A percentile compares a stretch with the other conserved stretches of the same genome.
phyloP scores from a whole-genome alignment of 92 coral and sea anemone genomes.

The Siderastrea radians region DNA sequence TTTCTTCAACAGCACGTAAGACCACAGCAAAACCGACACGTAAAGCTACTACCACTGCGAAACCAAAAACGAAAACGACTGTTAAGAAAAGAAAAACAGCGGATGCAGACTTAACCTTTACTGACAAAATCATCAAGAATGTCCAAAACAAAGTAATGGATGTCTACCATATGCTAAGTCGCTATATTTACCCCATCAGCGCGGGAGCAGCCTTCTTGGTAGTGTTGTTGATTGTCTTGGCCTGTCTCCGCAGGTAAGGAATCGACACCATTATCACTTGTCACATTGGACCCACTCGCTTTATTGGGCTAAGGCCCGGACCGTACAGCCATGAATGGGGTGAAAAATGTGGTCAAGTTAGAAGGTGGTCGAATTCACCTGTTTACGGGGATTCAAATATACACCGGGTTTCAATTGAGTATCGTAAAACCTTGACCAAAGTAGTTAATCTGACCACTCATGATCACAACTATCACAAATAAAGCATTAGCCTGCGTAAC shows the following conservation, averaged over 20 bases:
- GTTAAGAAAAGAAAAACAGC: not conserved
- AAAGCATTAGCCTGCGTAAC: no score
- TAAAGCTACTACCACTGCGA: not conserved
- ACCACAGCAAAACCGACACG: not conserved
- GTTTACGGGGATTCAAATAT: no score
- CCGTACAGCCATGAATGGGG: not conserved
- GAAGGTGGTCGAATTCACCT: no score
- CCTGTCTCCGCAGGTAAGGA: not conserved
- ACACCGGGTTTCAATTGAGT: no score
- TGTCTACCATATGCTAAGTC: not conserved
- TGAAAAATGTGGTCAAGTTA: no score
- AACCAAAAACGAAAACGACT: conserved; percentile 17
- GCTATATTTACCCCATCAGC: not conserved
- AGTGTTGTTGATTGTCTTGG: not conserved
- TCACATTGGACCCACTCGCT: not conserved
- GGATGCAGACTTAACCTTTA: not conserved
- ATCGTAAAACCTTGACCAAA: no score
- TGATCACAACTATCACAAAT: no score
- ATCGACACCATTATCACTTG: not conserved
- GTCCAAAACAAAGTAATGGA: not conserved
- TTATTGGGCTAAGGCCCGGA: not conserved
- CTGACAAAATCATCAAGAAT: not conserved
- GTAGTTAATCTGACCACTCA: no score
- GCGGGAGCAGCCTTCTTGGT: not conserved
- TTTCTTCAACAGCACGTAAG: no score